Conservation (phyloP, 2,888 invertebrate genomes). For the Clepsis dumicolana region DNA sequence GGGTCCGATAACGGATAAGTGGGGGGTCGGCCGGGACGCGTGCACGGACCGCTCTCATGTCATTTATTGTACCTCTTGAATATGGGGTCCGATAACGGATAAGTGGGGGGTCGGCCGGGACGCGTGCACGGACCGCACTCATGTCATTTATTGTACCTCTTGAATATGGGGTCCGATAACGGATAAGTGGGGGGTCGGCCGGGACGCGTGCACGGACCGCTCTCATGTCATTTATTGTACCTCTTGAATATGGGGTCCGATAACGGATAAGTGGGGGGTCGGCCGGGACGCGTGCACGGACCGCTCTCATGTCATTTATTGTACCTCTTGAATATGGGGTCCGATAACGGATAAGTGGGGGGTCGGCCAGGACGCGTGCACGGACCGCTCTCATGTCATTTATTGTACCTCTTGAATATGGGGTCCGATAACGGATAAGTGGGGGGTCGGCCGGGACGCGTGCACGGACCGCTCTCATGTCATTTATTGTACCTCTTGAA, state of each 20-base stretch:
- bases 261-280: conserved; percentile 30
- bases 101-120: conserved; percentile 24
- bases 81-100: conserved; percentile 17
- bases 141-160: conserved; percentile 17
- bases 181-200: conserved; percentile 26
- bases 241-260: conserved; percentile 12
- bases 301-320: conserved; percentile 18
- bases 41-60: conserved; percentile 29
- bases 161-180: conserved; percentile 17
- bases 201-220: conserved; percentile 6
- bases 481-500: conserved; percentile 4
- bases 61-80: conserved; percentile 4
- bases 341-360: conserved; percentile 29
- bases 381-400: conserved; percentile 23
- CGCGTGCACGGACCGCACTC: conserved; percentile 19
- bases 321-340: neutral
- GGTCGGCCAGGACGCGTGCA: conserved; percentile 14
- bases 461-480: conserved; percentile 29
- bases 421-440: conserved; percentile 18
- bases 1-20: conserved; percentile 18
- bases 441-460: conserved; percentile 20
- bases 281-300: conserved; percentile 12
- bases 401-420: conserved; percentile 7
- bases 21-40: conserved; percentile 20
- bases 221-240: conserved; percentile 22